A percentile compares a stretch with the other conserved stretches of the same genome.
These are phyloP conservation scores for Plectrocnemia conspersa DNA, from an alignment of 1,140 invertebrate genomes.

Conservation along the genomic window DNA sequence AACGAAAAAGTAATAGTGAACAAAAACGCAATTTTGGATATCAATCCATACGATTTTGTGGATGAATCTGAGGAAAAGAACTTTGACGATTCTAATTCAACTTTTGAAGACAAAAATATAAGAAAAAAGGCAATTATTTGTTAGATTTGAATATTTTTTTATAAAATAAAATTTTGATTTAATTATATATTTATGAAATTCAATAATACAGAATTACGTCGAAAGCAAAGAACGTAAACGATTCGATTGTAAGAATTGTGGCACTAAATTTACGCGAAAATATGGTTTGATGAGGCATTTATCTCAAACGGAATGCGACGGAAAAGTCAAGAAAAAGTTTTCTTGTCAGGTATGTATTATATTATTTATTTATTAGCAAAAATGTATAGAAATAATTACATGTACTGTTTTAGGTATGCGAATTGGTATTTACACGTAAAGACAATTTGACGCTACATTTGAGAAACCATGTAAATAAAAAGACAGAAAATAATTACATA, in stretches of 20 bases:
- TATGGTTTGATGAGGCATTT: conserved; percentile 73
- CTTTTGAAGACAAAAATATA: too few species aligned
- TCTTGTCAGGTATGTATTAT: conserved; percentile 56
- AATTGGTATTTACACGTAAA: conserved; percentile 66
- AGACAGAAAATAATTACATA: conserved; percentile 54
- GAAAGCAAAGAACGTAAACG: too few species aligned
- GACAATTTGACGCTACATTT: conserved; percentile 74
- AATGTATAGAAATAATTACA: conserved; percentile 4
- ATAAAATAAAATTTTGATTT: too few species aligned
- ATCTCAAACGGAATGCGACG: conserved; percentile 67
- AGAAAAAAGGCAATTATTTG: too few species aligned
- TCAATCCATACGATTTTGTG: too few species aligned
- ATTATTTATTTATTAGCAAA: conserved; percentile 14
- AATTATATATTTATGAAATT: too few species aligned
- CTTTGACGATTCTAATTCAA: too few species aligned
- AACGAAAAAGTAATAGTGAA: too few species aligned
- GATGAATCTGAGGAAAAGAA: too few species aligned
- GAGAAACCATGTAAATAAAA: conserved; percentile 63
- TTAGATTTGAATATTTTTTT: too few species aligned
- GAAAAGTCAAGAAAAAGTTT: conserved; percentile 52
- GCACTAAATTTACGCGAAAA: conserved; percentile 66
- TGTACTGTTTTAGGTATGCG: conserved; percentile 59
- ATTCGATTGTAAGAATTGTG: conserved; percentile 48
- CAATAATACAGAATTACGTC: too few species aligned
- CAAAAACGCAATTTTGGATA: too few species aligned